Evolutionary conservation across 1,140 invertebrate species (phyloP).

Genomic region (Nomia melanderi): DNA sequence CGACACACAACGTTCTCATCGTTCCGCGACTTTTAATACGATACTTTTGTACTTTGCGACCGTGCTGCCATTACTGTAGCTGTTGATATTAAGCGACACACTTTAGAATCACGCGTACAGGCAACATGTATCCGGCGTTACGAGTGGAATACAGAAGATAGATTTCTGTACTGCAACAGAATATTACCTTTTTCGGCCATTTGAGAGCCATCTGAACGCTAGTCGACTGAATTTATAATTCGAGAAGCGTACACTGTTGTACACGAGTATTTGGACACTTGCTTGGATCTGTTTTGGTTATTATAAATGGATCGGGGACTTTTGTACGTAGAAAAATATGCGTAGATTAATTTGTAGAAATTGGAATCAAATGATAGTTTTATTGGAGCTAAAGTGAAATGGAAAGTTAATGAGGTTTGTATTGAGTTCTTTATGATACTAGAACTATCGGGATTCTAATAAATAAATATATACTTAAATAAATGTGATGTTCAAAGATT

Average conservation of each 20-base stretch:
- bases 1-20: constrained; percentile 60
- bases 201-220: background rate
- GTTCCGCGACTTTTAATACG: constrained; percentile 59
- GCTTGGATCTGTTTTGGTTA: no score
- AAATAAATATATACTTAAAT: no score
- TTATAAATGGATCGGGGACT: no score
- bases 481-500: no score
- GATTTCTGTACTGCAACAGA: background rate
- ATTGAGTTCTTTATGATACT: no score
- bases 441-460: no score
- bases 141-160: background rate
- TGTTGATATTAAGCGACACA: constrained; percentile 52
- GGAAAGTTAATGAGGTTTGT: no score
- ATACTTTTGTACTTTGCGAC: constrained; percentile 57
- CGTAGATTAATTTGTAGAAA: no score
- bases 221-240: background rate
- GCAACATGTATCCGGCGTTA: constrained; percentile 33
- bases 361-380: no score
- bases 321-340: no score
- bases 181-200: background rate
- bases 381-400: no score
- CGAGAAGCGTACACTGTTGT: background rate
- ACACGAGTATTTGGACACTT: no score
- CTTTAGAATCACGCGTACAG: constrained; percentile 65
- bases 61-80: background rate